Conservation (phyloP, 2,113 vertebrate genomes). For the Albula goreensis region DNA sequence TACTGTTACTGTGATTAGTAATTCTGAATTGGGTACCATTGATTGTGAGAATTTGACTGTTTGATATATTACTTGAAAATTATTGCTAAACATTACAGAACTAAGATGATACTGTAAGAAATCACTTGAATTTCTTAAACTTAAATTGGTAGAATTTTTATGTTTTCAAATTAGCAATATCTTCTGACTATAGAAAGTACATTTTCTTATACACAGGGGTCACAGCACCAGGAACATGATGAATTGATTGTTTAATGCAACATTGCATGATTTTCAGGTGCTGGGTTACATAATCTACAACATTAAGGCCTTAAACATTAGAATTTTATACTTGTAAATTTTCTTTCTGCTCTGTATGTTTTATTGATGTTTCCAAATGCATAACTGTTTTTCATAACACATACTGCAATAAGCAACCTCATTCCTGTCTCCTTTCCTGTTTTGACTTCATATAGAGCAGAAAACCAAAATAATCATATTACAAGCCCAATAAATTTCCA, state of each 20-base stretch:
- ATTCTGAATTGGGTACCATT: not conserved
- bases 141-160: not conserved
- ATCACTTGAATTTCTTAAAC: conserved; percentile 15
- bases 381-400: too few relatives aligned
- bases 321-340: not conserved
- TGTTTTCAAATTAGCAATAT: not conserved
- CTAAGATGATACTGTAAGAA: conserved; percentile 11
- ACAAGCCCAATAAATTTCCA: too few relatives aligned
- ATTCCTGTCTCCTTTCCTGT: too few relatives aligned
- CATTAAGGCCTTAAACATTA: not conserved
- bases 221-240: not conserved
- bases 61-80: not conserved
- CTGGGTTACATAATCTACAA: not conserved
- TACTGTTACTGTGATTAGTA: not conserved
- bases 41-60: not conserved
- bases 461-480: too few relatives aligned
- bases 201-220: not conserved
- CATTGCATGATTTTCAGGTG: not conserved
- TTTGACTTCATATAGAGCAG: too few relatives aligned
- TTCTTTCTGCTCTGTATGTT: not conserved
- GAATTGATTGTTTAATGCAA: conserved; percentile 1
- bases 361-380: not conserved
- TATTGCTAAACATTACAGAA: not conserved
- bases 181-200: conserved; percentile 4
- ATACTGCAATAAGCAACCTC: too few relatives aligned